Evolutionary conservation across 2,113 vertebrate species (phyloP).

Genomic region (Petroica traversi): DNA sequence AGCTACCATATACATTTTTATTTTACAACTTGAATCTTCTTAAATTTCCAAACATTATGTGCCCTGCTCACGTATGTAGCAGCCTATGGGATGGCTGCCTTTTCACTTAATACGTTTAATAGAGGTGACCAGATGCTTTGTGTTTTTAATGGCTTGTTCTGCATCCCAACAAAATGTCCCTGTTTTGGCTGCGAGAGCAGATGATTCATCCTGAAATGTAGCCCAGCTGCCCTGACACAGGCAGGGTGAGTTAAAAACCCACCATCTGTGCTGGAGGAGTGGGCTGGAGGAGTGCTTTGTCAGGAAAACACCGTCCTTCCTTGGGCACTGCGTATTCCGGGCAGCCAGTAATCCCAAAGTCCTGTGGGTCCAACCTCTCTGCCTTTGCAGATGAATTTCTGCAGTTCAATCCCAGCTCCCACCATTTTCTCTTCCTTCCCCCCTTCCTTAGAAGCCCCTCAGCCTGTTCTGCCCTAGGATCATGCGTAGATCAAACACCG

Average conservation of each 20-base stretch:
- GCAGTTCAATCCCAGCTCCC: not conserved
- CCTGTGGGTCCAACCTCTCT: not conserved
- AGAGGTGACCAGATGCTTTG: constrained; percentile 70
- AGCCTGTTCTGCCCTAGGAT: not conserved
- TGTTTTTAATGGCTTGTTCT: constrained; percentile 57
- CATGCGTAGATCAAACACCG: not conserved
- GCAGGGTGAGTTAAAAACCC: constrained; percentile 11
- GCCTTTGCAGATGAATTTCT: not conserved
- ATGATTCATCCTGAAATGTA: constrained; percentile 60
- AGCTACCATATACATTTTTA: not conserved
- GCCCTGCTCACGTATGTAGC: not conserved
- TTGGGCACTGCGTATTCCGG: not conserved
- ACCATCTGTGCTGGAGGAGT: constrained; percentile 52
- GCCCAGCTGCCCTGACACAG: constrained; percentile 60
- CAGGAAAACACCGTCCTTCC: constrained; percentile 6
- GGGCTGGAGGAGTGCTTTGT: constrained; percentile 24
- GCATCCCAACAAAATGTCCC: constrained; percentile 60
- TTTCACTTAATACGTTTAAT: constrained; percentile 50
- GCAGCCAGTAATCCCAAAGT: not conserved
- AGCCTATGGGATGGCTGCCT: constrained; percentile 9
- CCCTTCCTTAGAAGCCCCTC: not conserved
- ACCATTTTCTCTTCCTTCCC: not conserved
- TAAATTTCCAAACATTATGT: not conserved
- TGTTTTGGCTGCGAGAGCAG: constrained; percentile 40
- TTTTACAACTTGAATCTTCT: not conserved